Percentiles rank a stretch among this genome's conserved stretches.
Evolutionary conservation across 2,113 vertebrate genomes (phyloP).

Genomic region (Phodopus roborovskii): DNA sequence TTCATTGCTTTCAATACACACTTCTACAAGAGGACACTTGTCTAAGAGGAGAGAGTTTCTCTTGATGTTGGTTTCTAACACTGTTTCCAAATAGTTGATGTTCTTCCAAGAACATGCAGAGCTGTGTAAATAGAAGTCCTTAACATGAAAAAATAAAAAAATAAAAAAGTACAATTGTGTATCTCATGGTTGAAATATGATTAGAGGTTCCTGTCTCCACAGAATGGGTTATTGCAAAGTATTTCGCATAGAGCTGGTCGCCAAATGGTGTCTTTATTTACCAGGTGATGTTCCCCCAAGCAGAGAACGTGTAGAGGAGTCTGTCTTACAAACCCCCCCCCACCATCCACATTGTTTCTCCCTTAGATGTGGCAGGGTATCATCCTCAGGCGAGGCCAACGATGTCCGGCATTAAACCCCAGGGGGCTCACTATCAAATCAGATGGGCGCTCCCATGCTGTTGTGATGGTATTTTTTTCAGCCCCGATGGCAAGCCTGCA

Average conservation of each 20-base stretch:
- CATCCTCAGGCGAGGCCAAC: slow-evolving; percentile 71
- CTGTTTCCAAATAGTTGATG: slow-evolving; percentile 39
- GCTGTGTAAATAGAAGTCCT: background rate
- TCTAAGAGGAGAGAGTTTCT: background rate
- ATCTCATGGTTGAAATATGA: slow-evolving; percentile 45
- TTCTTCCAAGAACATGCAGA: background rate
- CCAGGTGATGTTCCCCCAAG: slow-evolving; percentile 71
- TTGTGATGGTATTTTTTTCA: slow-evolving; percentile 61
- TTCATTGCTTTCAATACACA: background rate
- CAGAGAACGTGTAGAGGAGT: slow-evolving; percentile 71
- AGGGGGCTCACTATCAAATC: slow-evolving; percentile 64
- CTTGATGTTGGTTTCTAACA: slow-evolving; percentile 28
- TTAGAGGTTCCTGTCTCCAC: slow-evolving; percentile 59
- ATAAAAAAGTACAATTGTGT: background rate
- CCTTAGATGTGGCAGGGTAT: slow-evolving; percentile 67
- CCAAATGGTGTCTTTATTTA: slow-evolving; percentile 67
- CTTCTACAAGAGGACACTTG: background rate
- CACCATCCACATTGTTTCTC: slow-evolving; percentile 75
- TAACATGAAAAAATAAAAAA: background rate
- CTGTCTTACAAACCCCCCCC: slow-evolving; percentile 49
- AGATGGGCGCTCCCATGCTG: slow-evolving; percentile 65
- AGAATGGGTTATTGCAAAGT: slow-evolving; percentile 67
- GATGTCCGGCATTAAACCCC: slow-evolving; percentile 67
- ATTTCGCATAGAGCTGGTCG: slow-evolving; percentile 73
- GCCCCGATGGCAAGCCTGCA: slow-evolving; percentile 24